phyloP scores from a whole-genome alignment of 2,113 vertebrate species.

The Rhabdornis inornatus region DNA sequence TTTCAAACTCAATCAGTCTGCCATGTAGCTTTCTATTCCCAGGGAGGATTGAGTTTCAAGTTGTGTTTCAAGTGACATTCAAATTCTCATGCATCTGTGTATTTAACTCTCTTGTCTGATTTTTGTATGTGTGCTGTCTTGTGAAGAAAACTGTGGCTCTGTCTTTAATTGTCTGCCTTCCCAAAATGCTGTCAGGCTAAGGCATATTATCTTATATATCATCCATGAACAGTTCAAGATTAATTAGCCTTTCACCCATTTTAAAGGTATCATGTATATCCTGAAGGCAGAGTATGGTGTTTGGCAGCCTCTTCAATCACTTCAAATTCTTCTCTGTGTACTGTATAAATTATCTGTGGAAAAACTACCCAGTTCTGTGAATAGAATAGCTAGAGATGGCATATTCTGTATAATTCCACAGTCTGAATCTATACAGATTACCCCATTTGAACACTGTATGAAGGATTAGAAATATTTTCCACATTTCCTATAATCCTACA shows the following conservation, averaged over 20 bases:
- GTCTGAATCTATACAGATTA: neutral
- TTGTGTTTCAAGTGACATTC: neutral
- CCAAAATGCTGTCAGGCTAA: slow-evolving; percentile 27
- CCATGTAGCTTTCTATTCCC: neutral
- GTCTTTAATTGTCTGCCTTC: slow-evolving; percentile 27
- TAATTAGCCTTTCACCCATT: slow-evolving; percentile 62
- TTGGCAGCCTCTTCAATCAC: slow-evolving; percentile 56
- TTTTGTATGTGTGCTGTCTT: neutral
- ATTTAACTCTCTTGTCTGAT: neutral
- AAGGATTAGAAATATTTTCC: slow-evolving; percentile 33
- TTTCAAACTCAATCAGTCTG: neutral
- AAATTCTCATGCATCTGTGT: neutral
- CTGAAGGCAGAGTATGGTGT: slow-evolving; percentile 35
- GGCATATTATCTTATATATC: slow-evolving; percentile 30
- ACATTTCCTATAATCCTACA: neutral
- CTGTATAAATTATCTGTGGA: slow-evolving; percentile 45
- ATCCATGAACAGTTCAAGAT: slow-evolving; percentile 47
- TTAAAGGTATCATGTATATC: slow-evolving; percentile 61
- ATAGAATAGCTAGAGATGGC: neutral
- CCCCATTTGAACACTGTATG: neutral
- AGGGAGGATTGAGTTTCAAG: neutral
- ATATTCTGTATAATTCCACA: neutral
- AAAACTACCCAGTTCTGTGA: slow-evolving; percentile 19
- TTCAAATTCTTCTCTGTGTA: slow-evolving; percentile 30
- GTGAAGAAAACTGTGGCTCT: neutral